These are phyloP conservation scores for Lepidocyrtoides sp. DNA, from an alignment of 2,888 invertebrate genomes.

Conservation along the genomic window DNA sequence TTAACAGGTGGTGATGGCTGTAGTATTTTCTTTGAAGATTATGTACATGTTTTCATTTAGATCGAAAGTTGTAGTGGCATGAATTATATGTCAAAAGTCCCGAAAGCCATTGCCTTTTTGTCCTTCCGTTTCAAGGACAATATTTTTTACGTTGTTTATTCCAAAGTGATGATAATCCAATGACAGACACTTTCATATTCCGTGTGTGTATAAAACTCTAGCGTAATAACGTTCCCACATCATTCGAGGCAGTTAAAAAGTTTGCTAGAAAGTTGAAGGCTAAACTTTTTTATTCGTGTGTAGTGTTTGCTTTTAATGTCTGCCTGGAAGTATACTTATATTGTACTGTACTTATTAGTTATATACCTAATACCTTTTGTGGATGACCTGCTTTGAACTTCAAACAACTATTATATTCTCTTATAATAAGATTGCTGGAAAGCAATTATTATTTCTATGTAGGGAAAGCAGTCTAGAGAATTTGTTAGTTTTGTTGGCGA, in stretches of 20 bases:
- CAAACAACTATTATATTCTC: not conserved
- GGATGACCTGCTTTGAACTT: conserved; percentile 22
- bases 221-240: no score
- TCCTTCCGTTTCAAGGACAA: not conserved
- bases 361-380: not conserved
- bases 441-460: not conserved
- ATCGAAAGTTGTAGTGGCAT: not conserved
- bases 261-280: not conserved
- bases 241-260: no score
- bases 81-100: not conserved
- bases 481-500: no score
- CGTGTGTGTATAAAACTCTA: no score
- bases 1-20: not conserved
- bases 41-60: not conserved
- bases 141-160: not conserved
- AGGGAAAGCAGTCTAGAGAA: no score
- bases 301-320: no score
- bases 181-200: no score
- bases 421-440: not conserved
- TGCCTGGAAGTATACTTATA: no score
- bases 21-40: not conserved
- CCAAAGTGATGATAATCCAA: no score
- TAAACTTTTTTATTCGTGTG: no score
- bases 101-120: not conserved
- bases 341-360: no score